A percentile compares a stretch with the other conserved stretches of the same genome.
Evolutionary conservation across 2,888 invertebrate genomes (phyloP).

Genomic region (Eristalis pertinax): DNA sequence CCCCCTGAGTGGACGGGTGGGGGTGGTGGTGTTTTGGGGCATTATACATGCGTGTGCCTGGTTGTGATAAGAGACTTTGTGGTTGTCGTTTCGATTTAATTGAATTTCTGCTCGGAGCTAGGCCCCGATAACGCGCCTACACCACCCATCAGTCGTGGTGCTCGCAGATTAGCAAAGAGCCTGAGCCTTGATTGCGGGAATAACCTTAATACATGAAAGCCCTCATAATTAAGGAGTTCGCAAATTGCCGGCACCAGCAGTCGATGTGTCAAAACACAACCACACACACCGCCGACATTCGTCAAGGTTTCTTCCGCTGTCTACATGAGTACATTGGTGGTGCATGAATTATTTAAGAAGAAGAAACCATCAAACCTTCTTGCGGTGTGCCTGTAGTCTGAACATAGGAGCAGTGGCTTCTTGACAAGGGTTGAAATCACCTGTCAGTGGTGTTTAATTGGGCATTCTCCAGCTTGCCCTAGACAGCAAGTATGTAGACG

Average conservation of each 20-base stretch:
- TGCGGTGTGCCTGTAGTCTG: not conserved
- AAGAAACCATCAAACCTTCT: too few relatives aligned
- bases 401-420: not conserved
- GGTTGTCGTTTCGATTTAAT: constrained; percentile 27
- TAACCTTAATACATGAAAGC: not conserved
- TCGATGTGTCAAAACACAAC: not conserved
- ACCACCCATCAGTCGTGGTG: not conserved
- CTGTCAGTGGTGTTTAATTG: too few relatives aligned
- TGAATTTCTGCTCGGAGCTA: constrained; percentile 5
- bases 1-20: not conserved
- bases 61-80: constrained; percentile 32
- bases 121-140: not conserved
- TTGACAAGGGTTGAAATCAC: too few relatives aligned
- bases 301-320: not conserved
- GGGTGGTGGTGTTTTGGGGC: not conserved
- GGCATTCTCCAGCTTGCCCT: too few relatives aligned
- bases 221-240: not conserved
- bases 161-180: constrained; percentile 16
- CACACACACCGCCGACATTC: not conserved
- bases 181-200: not conserved
- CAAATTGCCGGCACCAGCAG: not conserved
- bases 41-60: constrained; percentile 30
- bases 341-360: not conserved
- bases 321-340: not conserved
- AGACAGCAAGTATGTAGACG: too few relatives aligned